Conservation (phyloP, 2,888 invertebrate genomes). For the Drosophila acutilabella region DNA sequence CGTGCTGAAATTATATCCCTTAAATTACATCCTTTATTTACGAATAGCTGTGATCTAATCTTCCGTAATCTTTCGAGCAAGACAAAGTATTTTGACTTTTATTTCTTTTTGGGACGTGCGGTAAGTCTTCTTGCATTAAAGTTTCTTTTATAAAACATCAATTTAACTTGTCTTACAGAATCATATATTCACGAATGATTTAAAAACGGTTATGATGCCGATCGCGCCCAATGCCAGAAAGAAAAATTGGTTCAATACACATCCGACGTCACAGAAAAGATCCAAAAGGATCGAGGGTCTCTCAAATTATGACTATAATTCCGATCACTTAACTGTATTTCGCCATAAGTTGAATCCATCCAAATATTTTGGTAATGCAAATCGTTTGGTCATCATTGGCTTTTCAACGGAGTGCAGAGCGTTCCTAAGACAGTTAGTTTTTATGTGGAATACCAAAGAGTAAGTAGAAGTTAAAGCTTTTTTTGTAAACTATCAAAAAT, state of each 20-base stretch:
- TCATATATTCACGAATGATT: slow-evolving; percentile 61
- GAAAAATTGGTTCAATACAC: slow-evolving; percentile 22
- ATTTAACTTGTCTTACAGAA: slow-evolving; percentile 21
- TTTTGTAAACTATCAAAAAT: background rate
- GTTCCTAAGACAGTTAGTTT: slow-evolving; percentile 74
- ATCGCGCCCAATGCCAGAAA: slow-evolving; percentile 69
- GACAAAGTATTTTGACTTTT: slow-evolving; percentile 68
- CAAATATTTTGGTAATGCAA: slow-evolving; percentile 58
- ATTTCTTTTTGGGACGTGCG: slow-evolving; percentile 47
- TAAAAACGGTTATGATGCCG: slow-evolving; percentile 71
- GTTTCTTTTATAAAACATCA: no score
- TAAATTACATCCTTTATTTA: slow-evolving; percentile 77
- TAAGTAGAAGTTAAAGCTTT: slow-evolving; percentile 31
- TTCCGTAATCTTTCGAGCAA: slow-evolving; percentile 70
- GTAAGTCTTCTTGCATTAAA: slow-evolving; percentile 31
- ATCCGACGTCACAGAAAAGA: no score
- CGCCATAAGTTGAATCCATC: slow-evolving; percentile 61
- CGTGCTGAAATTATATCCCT: slow-evolving; percentile 72
- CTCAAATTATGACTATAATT: slow-evolving; percentile 33
- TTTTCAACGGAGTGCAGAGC: slow-evolving; percentile 73
- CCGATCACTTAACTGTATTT: slow-evolving; percentile 59
- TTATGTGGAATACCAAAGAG: slow-evolving; percentile 74
- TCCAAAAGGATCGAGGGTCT: background rate
- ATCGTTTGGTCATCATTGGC: slow-evolving; percentile 74
- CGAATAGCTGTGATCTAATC: slow-evolving; percentile 63